Conservation (phyloP, 2,888 invertebrate genomes). For the Palloptera scutellata region DNA sequence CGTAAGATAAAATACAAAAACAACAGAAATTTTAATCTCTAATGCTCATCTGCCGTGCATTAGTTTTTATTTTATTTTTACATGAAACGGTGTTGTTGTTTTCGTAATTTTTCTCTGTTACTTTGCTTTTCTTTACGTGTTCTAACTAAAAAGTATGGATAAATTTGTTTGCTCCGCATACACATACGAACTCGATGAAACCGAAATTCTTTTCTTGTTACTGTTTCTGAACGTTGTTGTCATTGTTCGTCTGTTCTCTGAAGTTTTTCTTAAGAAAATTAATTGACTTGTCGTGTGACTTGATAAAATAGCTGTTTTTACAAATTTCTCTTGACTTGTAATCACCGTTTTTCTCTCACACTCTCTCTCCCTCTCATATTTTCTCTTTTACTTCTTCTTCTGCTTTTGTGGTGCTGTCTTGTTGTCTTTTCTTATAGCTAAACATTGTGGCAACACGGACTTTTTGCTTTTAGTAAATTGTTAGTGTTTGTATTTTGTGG, state of each 20-base stretch:
- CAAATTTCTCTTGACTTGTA: slow-evolving; percentile 2
- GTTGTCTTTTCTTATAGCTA: neutral
- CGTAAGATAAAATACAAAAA: slow-evolving; percentile 4
- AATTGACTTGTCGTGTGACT: slow-evolving; percentile 15
- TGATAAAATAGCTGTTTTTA: neutral
- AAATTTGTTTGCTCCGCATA: no score
- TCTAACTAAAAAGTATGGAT: no score
- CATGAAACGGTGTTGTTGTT: neutral
- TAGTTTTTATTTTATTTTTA: neutral
- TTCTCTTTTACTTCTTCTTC: neutral
- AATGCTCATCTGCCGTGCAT: neutral
- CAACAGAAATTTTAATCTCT: slow-evolving; percentile 4
- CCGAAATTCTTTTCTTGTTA: neutral
- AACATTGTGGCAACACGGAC: neutral
- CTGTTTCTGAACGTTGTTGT: neutral
- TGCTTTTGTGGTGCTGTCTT: neutral
- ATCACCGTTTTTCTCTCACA: neutral
- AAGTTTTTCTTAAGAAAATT: slow-evolving; percentile 44
- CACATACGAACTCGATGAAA: no score
- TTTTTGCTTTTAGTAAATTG: no score
- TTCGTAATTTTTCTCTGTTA: neutral
- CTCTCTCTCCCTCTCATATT: neutral
- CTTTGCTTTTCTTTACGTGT: neutral
- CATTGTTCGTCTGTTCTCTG: slow-evolving; percentile 40
- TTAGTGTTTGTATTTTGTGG: no score